Conservation (phyloP, 2,113 vertebrate genomes). For the Pagrus major region DNA sequence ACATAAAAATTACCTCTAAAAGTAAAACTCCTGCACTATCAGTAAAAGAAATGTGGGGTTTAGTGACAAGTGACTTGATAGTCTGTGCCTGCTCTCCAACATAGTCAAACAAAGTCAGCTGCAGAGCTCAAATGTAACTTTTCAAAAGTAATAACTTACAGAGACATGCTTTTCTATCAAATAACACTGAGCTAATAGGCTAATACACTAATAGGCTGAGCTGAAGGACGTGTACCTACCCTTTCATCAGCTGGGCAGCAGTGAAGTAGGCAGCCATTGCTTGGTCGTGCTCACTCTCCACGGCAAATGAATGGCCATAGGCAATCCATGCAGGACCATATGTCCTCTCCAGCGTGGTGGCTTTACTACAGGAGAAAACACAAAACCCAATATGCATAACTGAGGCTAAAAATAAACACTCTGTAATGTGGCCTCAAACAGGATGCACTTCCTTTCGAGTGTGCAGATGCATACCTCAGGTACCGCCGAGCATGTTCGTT, state of each 20-base stretch:
- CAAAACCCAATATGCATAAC: not conserved
- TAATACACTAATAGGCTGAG: no score
- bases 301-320: conserved; percentile 97
- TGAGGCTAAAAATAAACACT: not conserved
- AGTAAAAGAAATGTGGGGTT: not conserved
- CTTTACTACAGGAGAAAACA: conserved; percentile 88
- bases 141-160: no score
- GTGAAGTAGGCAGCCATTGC: conserved; percentile 99
- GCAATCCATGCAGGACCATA: conserved; percentile 99
- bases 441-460: not conserved
- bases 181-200: no score
- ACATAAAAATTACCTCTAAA: not conserved
- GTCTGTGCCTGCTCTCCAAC: not conserved
- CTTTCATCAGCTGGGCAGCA: conserved; percentile 98
- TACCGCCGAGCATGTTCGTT: conserved; percentile 97
- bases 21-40: not conserved
- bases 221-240: conserved; percentile 80
- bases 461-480: conserved; percentile 87
- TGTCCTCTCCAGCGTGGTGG: conserved; percentile 95
- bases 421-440: not conserved
- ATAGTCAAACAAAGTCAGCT: not conserved
- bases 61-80: not conserved
- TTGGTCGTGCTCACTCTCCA: conserved; percentile 98
- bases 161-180: not conserved
- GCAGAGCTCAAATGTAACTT: not conserved